Percentiles rank a stretch among this genome's conserved stretches.
Evolutionary conservation across 2,797 vertebrate genomes (phyloP).

Genomic region (Sphenodon punctatus): DNA sequence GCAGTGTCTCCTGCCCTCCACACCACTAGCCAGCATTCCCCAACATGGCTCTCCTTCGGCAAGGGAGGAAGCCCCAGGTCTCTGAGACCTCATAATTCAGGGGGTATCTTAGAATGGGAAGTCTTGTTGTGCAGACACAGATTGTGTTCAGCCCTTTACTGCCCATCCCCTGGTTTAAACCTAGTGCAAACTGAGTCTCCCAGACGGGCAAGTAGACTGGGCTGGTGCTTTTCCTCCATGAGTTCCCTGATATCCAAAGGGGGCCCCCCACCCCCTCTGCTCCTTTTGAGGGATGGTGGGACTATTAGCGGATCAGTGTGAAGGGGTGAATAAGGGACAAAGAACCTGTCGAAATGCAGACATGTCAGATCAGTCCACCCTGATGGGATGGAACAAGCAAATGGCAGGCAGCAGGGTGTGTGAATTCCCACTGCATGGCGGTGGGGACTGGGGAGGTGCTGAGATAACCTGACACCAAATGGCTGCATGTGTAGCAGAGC

Average conservation of each 20-base stretch:
- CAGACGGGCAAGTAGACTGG: neutral
- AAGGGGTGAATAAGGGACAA: neutral
- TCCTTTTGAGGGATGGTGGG: neutral
- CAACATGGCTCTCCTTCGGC: no score
- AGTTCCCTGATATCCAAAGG: neutral
- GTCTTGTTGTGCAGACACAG: neutral
- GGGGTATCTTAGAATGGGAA: no score
- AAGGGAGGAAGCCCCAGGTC: no score
- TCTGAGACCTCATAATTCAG: no score
- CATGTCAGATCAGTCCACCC: neutral
- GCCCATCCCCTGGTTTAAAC: neutral
- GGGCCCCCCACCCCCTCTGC: neutral
- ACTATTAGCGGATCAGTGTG: neutral
- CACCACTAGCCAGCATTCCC: no score
- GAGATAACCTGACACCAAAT: neutral
- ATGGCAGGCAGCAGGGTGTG: neutral
- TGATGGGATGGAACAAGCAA: neutral
- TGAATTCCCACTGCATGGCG: no score
- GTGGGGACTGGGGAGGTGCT: no score
- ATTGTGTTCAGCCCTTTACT: neutral
- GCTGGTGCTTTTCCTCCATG: neutral
- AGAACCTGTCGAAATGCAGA: neutral
- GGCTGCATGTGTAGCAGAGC: neutral
- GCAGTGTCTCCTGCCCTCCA: no score
- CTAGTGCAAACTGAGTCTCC: neutral